These are phyloP conservation scores for Syngnathus floridae DNA, from an alignment of 2,113 vertebrate genomes.

Conservation along the genomic window DNA sequence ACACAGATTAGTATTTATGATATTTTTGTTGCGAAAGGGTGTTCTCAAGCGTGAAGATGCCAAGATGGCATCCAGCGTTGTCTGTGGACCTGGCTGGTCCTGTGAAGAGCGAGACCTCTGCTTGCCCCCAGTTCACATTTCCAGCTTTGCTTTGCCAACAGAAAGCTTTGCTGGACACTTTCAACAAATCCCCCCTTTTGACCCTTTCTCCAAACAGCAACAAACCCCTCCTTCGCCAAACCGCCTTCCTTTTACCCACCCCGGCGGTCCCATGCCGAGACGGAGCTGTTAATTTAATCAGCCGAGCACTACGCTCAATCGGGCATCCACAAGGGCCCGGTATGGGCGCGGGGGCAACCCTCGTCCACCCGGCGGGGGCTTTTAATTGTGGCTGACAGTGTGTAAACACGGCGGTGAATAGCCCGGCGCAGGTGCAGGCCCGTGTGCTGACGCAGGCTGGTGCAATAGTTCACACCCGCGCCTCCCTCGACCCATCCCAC, in stretches of 20 bases:
- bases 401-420: slow-evolving; percentile 78
- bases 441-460: slow-evolving; percentile 46
- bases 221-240: background rate
- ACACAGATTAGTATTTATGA: too few relatives aligned
- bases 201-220: slow-evolving; percentile 39
- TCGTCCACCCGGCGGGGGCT: slow-evolving; percentile 57
- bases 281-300: slow-evolving; percentile 80
- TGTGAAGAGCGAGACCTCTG: slow-evolving; percentile 66
- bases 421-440: slow-evolving; percentile 71
- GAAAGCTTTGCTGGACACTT: slow-evolving; percentile 68
- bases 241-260: background rate
- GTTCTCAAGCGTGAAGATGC: background rate
- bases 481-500: slow-evolving; percentile 13
- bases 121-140: slow-evolving; percentile 71
- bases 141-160: slow-evolving; percentile 64
- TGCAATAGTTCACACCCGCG: slow-evolving; percentile 65
- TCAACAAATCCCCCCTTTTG: slow-evolving; percentile 51
- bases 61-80: slow-evolving; percentile 2
- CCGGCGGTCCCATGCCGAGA: slow-evolving; percentile 58
- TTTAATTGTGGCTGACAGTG: slow-evolving; percentile 78
- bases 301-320: slow-evolving; percentile 74
- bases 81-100: slow-evolving; percentile 36
- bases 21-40: background rate
- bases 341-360: slow-evolving; percentile 53
- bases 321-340: slow-evolving; percentile 72